These are phyloP conservation scores for Halcyon chelicuti DNA, from an alignment of 2,797 vertebrate genomes.

Conservation along the genomic window DNA sequence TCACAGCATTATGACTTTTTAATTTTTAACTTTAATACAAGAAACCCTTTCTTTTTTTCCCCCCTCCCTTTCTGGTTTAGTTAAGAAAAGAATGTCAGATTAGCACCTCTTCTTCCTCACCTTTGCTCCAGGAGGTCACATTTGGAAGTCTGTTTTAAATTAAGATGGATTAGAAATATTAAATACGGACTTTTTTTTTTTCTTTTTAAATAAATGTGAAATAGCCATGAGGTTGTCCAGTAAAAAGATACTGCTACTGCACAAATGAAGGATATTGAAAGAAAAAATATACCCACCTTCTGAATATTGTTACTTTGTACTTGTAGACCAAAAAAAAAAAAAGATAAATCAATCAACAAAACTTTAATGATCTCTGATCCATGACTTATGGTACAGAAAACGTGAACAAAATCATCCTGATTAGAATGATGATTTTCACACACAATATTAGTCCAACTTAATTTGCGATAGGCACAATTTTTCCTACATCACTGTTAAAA, in stretches of 20 bases:
- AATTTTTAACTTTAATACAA: not conserved
- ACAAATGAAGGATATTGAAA: not conserved
- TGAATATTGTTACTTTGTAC: not conserved
- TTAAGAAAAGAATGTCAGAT: not conserved
- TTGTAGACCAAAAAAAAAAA: not conserved
- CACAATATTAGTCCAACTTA: not conserved
- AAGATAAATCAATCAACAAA: not conserved
- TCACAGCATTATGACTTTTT: not conserved
- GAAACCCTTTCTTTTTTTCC: not conserved
- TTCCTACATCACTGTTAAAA: not conserved
- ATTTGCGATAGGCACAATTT: not conserved
- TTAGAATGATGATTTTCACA: not conserved
- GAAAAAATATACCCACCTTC: not conserved
- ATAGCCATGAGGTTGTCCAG: not conserved
- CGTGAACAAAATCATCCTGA: not conserved
- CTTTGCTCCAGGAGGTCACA: not conserved
- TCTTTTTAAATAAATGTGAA: not conserved
- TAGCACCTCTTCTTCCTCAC: not conserved
- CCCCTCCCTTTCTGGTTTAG: not conserved
- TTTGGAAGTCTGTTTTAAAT: constrained; percentile 2
- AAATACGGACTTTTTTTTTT: not conserved
- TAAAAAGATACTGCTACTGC: not conserved
- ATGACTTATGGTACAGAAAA: not conserved
- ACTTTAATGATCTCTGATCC: not conserved
- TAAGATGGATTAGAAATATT: not conserved